Evolutionary conservation across 2,113 vertebrate species (phyloP).

Genomic region (Raja brachyura): DNA sequence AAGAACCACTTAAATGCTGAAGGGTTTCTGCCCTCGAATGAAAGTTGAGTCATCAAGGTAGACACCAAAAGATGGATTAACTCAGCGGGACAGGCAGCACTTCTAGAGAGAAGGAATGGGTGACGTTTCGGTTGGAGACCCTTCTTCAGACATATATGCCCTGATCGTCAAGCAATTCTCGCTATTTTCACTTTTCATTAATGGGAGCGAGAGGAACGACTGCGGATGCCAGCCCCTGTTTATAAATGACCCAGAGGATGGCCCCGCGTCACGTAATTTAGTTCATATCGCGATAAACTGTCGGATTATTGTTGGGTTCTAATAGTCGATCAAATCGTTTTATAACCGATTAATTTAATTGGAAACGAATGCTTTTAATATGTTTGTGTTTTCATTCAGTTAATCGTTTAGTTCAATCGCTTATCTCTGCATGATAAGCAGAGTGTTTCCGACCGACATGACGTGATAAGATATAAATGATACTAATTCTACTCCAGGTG

Average conservation of each 20-base stretch:
- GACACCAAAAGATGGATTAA: too few relatives aligned
- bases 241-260: too few relatives aligned
- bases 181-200: background rate
- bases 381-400: too few relatives aligned
- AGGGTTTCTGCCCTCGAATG: background rate
- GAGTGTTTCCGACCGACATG: background rate
- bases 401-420: background rate
- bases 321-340: background rate
- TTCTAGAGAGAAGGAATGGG: too few relatives aligned
- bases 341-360: background rate
- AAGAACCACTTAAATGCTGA: background rate
- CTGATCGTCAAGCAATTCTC: background rate
- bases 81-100: too few relatives aligned
- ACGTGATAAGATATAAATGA: background rate
- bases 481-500: too few relatives aligned
- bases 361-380: background rate
- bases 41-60: background rate
- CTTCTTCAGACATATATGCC: background rate
- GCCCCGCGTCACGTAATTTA: background rate
- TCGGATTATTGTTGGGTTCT: background rate
- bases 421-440: background rate
- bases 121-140: too few relatives aligned
- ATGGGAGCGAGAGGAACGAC: background rate
- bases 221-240: background rate
- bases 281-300: background rate